These are phyloP conservation scores for Scaptomyza polygonia DNA, from an alignment of 2,888 invertebrate genomes.

Conservation along the genomic window DNA sequence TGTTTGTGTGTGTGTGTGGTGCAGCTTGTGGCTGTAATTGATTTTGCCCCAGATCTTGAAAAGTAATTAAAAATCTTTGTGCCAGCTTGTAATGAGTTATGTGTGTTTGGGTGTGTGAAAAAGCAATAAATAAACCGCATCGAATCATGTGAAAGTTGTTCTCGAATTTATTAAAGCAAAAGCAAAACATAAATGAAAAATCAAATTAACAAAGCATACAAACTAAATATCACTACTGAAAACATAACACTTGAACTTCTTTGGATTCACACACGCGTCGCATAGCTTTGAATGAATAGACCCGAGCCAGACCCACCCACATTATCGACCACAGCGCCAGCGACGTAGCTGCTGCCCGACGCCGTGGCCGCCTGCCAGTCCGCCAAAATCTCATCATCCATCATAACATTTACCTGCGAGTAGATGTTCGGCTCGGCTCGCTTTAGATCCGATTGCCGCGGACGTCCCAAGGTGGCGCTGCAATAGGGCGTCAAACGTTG, in stretches of 20 bases:
- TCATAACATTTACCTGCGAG: slow-evolving; percentile 84
- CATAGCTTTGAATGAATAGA: slow-evolving; percentile 70
- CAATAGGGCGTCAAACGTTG: slow-evolving; percentile 83
- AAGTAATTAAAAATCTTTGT: slow-evolving; percentile 47
- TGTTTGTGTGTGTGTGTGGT: background rate
- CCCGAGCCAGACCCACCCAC: slow-evolving; percentile 53
- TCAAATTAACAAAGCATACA: slow-evolving; percentile 36
- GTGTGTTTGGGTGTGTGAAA: slow-evolving; percentile 17
- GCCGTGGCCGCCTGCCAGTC: slow-evolving; percentile 66
- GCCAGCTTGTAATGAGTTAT: slow-evolving; percentile 34
- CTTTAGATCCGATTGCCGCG: slow-evolving; percentile 83
- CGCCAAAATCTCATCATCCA: slow-evolving; percentile 79
- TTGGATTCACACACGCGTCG: slow-evolving; percentile 68
- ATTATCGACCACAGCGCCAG: slow-evolving; percentile 76
- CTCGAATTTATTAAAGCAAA: slow-evolving; percentile 37
- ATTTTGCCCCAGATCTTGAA: slow-evolving; percentile 35
- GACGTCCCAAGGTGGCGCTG: slow-evolving; percentile 84
- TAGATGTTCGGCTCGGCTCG: slow-evolving; percentile 84
- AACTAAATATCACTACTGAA: slow-evolving; percentile 32
- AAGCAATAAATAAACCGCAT: slow-evolving; percentile 32
- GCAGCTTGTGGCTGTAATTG: slow-evolving; percentile 34
- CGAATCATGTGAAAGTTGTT: slow-evolving; percentile 5
- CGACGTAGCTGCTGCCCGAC: slow-evolving; percentile 65
- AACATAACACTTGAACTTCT: background rate
- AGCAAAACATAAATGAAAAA: slow-evolving; percentile 38